Base-by-base conservation (phyloP, 2,888 invertebrate species). In the Apotomis capreana region DNA sequence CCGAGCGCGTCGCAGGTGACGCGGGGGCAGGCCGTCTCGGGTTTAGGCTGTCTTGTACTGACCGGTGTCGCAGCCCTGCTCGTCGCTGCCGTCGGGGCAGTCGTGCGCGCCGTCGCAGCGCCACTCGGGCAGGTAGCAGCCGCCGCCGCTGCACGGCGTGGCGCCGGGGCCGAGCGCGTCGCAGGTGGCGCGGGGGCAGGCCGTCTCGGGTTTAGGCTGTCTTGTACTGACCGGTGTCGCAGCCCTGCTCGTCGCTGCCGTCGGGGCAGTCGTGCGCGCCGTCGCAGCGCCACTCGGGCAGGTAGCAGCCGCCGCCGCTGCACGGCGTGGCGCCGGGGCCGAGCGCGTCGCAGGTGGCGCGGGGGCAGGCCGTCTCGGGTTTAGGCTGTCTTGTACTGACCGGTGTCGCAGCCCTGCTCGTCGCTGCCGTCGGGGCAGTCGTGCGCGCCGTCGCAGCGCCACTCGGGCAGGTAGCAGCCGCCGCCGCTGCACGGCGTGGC, bases 371-470 rank as follows among this genome's bases (percentile, higher is more conserved):
- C 76, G 94, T 91, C 91, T 98, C 98, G 90, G n/a, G n/a, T n/a
- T n/a, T n/a, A n/a, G n/a, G n/a, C n/a, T n/a, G n/a, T n/a, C n/a
- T n/a, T n/a, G n/a, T n/a, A n/a, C n/a, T n/a, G n/a, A n/a, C 75
- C 76, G 5, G 51, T 57, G 5, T 86, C 87, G 88, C 97, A 97
- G 87, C 95, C 94, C 61, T 87, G 84, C 89, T 97, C 97, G 88
- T 97, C 97, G 63, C 95, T 95, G 80, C 94, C 94, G 86, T 96
- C 96, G 88, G 95, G 95, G 82, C 97, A 97, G 87, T 97, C 97
- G 76, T 95, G 94, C 69, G 94, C 93, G 10, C 95, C 95, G 88
- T 96, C 96, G 82, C 97, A 97, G 70, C 95, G 92, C 96, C 96
- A 97, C 44, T 94, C 91, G 59, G 95, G 94, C 89, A 95, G 95